phyloP scores from a whole-genome alignment of 2,888 invertebrate species.

The Barypeithes pellucidus region DNA sequence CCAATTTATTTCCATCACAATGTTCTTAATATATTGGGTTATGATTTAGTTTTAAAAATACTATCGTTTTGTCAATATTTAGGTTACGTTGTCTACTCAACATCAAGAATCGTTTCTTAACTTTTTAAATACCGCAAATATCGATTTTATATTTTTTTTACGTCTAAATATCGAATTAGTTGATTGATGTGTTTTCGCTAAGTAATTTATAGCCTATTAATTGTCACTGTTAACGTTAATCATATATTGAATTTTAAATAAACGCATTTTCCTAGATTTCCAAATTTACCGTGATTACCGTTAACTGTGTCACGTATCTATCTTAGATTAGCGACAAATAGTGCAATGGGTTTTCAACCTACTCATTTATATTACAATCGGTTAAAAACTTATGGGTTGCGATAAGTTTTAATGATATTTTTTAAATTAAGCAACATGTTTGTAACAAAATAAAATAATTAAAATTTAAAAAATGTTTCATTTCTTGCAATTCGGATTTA shows the following conservation, averaged over 20 bases:
- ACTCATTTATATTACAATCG: slow-evolving; percentile 14
- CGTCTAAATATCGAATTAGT: slow-evolving; percentile 9
- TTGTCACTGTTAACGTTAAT: slow-evolving; percentile 26
- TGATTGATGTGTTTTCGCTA: slow-evolving; percentile 28
- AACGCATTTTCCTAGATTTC: not conserved
- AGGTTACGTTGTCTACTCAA: no score
- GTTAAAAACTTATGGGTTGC: slow-evolving; percentile 30
- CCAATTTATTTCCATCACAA: no score
- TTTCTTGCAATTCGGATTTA: slow-evolving; percentile 20
- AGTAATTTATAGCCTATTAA: slow-evolving; percentile 13
- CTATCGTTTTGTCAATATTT: no score
- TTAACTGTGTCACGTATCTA: slow-evolving; percentile 14
- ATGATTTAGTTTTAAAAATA: no score
- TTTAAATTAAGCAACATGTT: slow-evolving; percentile 47
- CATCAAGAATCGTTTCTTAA: not conserved
- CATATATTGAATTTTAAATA: not conserved
- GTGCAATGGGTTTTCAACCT: slow-evolving; percentile 46
- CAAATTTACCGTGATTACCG: not conserved
- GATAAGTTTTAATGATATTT: slow-evolving; percentile 47
- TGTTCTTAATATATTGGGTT: no score
- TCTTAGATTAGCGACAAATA: slow-evolving; percentile 28
- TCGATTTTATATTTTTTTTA: slow-evolving; percentile 8
- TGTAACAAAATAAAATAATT: slow-evolving; percentile 44
- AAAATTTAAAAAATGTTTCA: slow-evolving; percentile 34
- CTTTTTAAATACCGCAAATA: slow-evolving; percentile 7